phyloP scores from a whole-genome alignment of 2,113 vertebrate species.

The Herpetotheres cachinnans region DNA sequence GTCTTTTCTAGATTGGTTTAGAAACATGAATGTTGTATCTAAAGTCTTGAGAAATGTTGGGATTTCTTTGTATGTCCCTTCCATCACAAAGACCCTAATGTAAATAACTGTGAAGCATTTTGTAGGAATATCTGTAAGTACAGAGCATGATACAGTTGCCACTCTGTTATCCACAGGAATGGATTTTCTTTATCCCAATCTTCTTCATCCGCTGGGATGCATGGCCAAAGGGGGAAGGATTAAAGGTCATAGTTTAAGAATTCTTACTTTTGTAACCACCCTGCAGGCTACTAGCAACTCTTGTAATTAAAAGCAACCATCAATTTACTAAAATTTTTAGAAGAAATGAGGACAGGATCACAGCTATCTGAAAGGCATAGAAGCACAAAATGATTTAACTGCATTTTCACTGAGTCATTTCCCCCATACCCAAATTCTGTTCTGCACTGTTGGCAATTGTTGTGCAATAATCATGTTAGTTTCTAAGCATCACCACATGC shows the following conservation, averaged over 20 bases:
- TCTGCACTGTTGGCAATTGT: not conserved
- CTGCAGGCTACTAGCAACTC: not conserved
- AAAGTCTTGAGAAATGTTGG: not conserved
- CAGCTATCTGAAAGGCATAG: not conserved
- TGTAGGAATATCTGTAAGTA: not conserved
- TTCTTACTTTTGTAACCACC: not conserved
- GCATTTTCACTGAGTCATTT: not conserved
- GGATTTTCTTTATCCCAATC: not conserved
- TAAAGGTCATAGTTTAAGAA: not conserved
- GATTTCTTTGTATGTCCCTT: not conserved
- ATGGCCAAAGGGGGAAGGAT: not conserved
- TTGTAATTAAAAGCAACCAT: not conserved
- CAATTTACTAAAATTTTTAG: not conserved
- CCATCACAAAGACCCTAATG: not conserved
- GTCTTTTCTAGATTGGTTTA: not conserved
- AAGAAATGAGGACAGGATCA: not conserved
- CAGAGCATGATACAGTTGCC: not conserved
- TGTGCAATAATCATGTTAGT: not conserved
- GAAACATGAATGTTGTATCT: not conserved
- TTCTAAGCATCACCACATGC: not conserved
- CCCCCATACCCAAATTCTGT: not conserved
- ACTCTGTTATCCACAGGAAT: not conserved
- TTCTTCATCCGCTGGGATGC: not conserved
- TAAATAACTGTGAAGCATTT: not conserved
- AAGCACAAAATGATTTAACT: not conserved